Percentiles rank a stretch among this genome's conserved stretches.
These are phyloP conservation scores for Coenonympha glycerion DNA, from an alignment of 2,888 invertebrate species.

Conservation along the genomic window DNA sequence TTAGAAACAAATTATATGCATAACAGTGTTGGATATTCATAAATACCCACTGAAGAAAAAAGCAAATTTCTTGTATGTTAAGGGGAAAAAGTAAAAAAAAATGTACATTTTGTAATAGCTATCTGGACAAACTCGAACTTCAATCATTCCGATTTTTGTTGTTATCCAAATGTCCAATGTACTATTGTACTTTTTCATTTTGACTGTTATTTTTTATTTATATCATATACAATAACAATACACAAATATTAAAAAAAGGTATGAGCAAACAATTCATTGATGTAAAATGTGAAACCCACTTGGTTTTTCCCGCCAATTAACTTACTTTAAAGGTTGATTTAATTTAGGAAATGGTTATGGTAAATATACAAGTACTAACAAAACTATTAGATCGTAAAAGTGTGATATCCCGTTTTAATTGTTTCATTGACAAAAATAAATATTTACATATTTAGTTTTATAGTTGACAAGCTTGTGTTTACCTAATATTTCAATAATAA, in stretches of 20 bases:
- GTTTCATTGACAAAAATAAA: constrained; percentile 16
- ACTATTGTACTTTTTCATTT: not conserved
- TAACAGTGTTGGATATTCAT: too few relatives aligned
- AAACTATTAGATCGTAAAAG: constrained; percentile 12
- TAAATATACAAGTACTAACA: constrained; percentile 7
- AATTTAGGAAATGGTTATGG: not conserved
- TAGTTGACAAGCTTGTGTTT: not conserved
- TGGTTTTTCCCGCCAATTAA: not conserved
- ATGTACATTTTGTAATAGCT: too few relatives aligned
- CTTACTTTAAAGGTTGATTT: too few relatives aligned
- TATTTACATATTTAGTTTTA: not conserved
- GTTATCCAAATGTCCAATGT: not conserved
- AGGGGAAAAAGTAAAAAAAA: too few relatives aligned
- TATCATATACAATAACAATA: not conserved
- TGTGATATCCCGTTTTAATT: constrained; percentile 18
- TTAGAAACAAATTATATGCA: too few relatives aligned
- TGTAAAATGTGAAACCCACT: not conserved
- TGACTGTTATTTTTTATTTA: not conserved
- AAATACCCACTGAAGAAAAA: too few relatives aligned
- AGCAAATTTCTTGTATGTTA: too few relatives aligned
- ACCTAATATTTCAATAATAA: not conserved
- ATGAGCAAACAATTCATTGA: not conserved
- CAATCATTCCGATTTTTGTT: constrained; percentile 7
- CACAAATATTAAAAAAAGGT: not conserved
- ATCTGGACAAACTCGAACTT: not conserved